Base-by-base conservation (phyloP, 2,888 invertebrate species). In the Tetranychus truncatus region DNA sequence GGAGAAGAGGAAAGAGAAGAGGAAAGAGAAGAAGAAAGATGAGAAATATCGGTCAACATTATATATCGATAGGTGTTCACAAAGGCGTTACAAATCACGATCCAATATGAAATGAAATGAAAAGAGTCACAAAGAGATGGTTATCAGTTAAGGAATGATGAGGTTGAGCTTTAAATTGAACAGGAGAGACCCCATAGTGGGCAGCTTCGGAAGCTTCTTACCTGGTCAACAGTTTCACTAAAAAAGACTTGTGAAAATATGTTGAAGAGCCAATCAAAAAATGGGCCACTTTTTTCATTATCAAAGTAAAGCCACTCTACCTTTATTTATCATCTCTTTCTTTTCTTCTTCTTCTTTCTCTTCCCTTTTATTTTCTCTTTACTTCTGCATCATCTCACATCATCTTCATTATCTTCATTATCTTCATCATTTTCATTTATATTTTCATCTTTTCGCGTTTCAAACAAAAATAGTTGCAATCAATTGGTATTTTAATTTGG, bases 261-360 rank as follows among this genome's bases (percentile, higher is more conserved):
- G 2, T 9, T 9, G 55, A 55, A 15, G 11, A 55, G 15, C 15
- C 55, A 55, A 55, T 34, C 34, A 34, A 34, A 34, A 34, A 34
- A 34, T 34, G 34, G 34, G 34, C 34, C 34, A 34, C 34, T 34
- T 34, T 34, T 34, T 34, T 34, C 34, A 34, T 34, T 34, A 34
- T 34, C 34, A 34, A 34, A 34, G 34, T 34, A 34, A 34, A 34
- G 34, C 34, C 66, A 18, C 66, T 66, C n/a, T 66, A 15, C n/a
- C 66, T 66, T 66, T 66, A 15, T 66, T n/a, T 66, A 18, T 66
- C 66, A 18, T n/a, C n/a, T 66, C n/a, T n/a, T 66, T n/a, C n/a
- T 66, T 66, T n/a, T 66, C 66, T 66, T 66, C 66, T 66, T 66
- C 6, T n/a, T 66, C 66, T 66, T 66, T 66, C 66, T 66, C n/a